Conservation (phyloP, 2,888 invertebrate genomes). For the Sinopyrophorus schimmeli region DNA sequence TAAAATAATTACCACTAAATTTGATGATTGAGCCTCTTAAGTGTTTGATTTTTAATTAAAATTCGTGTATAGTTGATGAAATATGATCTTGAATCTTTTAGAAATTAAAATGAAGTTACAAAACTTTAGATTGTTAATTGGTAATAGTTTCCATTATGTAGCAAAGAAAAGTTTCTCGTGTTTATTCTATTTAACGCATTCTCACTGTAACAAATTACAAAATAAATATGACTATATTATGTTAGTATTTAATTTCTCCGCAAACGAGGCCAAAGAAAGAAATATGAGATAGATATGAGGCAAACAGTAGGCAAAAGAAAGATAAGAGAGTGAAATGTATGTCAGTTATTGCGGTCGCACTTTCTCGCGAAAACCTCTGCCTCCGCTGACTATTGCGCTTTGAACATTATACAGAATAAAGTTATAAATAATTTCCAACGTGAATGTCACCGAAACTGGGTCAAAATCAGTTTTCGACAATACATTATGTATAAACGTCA, state of each 20-base stretch:
- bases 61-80: too few species aligned
- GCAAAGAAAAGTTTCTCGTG: conserved; percentile 9
- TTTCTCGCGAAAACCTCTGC: conserved; percentile 31
- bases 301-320: conserved; percentile 41
- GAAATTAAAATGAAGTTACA: too few species aligned
- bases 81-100: too few species aligned
- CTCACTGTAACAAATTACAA: conserved; percentile 29
- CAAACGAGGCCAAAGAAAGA: conserved; percentile 54
- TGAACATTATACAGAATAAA: conserved; percentile 26
- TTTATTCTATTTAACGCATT: conserved; percentile 20
- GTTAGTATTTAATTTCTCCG: conserved; percentile 50
- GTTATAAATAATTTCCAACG: conserved; percentile 39
- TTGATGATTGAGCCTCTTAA: too few species aligned
- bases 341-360: conserved; percentile 46
- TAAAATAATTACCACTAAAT: too few species aligned
- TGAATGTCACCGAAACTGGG: conserved; percentile 37
- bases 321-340: conserved; percentile 48
- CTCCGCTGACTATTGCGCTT: conserved; percentile 25
- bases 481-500: conserved; percentile 19
- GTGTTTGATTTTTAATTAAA: too few species aligned
- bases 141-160: too few species aligned
- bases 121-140: too few species aligned
- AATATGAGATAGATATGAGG: conserved; percentile 39
- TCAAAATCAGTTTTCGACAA: conserved; percentile 30
- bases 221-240: conserved; percentile 30